phyloP scores from a whole-genome alignment of 2,888 invertebrate species.

The Rhyacophila evoluta region DNA sequence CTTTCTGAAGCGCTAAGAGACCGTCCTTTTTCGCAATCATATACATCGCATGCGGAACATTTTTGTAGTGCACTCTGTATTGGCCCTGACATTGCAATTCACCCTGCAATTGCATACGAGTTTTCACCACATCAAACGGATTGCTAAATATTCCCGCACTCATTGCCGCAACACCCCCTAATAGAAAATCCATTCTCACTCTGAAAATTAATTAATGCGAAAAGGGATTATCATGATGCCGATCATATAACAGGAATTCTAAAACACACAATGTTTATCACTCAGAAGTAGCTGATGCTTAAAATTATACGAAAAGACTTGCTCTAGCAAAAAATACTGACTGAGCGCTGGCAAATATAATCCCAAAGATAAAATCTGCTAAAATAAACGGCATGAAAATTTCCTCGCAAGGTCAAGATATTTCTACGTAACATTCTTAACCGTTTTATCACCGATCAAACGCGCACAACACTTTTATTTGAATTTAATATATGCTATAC shows the following conservation, averaged over 20 bases:
- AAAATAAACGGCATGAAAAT: neutral
- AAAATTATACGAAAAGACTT: neutral
- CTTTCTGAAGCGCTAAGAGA: slow-evolving; percentile 71
- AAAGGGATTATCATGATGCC: too few species aligned
- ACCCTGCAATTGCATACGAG: slow-evolving; percentile 78
- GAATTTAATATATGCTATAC: too few species aligned
- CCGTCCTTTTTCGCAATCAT: slow-evolving; percentile 77
- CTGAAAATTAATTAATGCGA: neutral
- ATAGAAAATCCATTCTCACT: slow-evolving; percentile 68
- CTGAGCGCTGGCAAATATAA: neutral
- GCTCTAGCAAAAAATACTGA: neutral
- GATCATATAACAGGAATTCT: too few species aligned
- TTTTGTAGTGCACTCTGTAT: slow-evolving; percentile 71
- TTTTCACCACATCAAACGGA: slow-evolving; percentile 79
- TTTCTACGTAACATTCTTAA: neutral
- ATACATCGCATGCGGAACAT: slow-evolving; percentile 75
- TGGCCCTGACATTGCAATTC: slow-evolving; percentile 72
- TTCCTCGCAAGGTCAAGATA: neutral
- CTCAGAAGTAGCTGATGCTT: too few species aligned
- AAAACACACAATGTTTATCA: too few species aligned
- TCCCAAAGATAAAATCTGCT: slow-evolving; percentile 6
- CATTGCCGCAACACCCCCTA: slow-evolving; percentile 74
- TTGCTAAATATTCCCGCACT: slow-evolving; percentile 77
- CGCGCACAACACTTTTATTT: too few species aligned
- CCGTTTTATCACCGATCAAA: too few species aligned